Evolutionary conservation across 2,113 vertebrate species (phyloP).

Genomic region (Colaptes auratus): DNA sequence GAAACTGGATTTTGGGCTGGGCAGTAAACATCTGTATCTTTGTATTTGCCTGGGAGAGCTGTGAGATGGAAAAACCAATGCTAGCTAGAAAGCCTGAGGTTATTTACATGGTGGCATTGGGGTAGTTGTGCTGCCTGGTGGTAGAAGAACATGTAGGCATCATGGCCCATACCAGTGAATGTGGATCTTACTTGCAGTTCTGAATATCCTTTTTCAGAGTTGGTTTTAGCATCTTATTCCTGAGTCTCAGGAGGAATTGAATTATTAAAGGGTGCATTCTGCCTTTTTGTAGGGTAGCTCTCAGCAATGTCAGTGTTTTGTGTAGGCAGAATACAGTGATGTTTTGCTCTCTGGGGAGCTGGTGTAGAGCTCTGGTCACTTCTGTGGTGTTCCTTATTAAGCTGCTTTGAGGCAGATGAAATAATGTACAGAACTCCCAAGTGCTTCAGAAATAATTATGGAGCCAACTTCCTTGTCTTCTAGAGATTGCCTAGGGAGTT

Average conservation of each 20-base stretch:
- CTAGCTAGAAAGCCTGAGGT: neutral
- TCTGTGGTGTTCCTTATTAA: neutral
- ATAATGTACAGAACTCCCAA: neutral
- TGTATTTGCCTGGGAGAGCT: neutral
- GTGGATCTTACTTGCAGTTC: accelerated
- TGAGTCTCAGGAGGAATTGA: neutral
- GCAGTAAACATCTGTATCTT: neutral
- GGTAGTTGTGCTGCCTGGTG: neutral
- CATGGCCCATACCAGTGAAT: accelerated
- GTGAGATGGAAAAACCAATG: neutral
- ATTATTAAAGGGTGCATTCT: neutral
- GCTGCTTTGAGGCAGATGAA: neutral
- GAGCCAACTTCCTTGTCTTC: neutral
- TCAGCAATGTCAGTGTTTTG: neutral
- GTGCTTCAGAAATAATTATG: neutral
- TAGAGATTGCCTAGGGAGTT: neutral
- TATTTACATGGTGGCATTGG: accelerated
- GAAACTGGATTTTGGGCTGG: neutral
- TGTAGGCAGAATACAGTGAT: neutral
- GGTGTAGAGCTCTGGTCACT: neutral
- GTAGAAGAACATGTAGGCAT: neutral
- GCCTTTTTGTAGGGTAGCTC: neutral
- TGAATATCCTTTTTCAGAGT: neutral
- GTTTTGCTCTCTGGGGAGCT: neutral
- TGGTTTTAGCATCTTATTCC: neutral